A percentile compares a stretch with the other conserved stretches of the same genome.
Conservation (phyloP, 2,797 vertebrate genomes). For the Cheirogaleus major region DNA sequence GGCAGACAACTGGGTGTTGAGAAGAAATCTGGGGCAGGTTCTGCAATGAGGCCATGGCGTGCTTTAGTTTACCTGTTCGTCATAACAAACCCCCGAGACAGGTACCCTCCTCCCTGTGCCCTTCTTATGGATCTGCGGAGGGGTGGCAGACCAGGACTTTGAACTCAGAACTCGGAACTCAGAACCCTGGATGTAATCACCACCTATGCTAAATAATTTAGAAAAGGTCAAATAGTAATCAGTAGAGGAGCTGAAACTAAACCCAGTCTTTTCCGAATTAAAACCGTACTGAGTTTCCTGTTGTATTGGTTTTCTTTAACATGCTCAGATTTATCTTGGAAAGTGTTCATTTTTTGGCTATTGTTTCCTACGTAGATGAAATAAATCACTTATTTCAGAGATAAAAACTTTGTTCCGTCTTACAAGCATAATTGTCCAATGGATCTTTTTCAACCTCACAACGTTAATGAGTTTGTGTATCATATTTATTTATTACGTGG, state of each 20-base stretch:
- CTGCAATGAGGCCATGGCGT: accelerated
- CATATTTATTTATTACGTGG: neutral
- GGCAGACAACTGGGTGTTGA: accelerated
- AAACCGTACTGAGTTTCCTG: neutral
- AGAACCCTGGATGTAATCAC: neutral
- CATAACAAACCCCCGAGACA: accelerated
- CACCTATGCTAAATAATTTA: accelerated
- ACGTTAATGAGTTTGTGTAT: neutral
- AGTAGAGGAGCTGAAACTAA: accelerated
- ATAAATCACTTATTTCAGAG: neutral
- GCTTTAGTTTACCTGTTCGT: accelerated
- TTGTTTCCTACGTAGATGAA: accelerated
- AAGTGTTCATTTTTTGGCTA: neutral
- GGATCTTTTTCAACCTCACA: neutral
- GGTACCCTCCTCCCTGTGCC: accelerated
- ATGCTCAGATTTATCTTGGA: too few relatives aligned
- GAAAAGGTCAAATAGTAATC: too few relatives aligned
- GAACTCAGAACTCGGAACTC: neutral
- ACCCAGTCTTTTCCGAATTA: neutral
- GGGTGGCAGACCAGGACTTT: neutral
- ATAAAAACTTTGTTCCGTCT: neutral
- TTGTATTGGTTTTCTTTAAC: neutral
- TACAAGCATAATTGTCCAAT: neutral
- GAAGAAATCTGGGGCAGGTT: accelerated
- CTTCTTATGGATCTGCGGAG: accelerated